Conservation (phyloP, 1,140 invertebrate genomes). For the Lethocerus indicus region DNA sequence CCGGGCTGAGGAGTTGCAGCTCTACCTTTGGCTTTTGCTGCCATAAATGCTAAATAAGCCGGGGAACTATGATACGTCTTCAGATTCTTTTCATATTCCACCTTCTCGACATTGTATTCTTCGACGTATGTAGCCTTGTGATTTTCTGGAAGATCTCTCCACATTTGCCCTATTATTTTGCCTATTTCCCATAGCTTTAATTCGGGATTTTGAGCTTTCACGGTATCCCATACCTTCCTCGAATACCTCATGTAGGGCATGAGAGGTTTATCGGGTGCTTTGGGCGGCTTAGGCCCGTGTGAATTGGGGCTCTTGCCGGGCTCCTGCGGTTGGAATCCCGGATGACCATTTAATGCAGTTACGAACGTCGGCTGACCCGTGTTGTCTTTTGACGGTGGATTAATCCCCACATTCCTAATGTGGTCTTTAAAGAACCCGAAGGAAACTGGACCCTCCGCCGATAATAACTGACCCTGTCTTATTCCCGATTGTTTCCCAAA, state of each 20-base stretch:
- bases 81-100: constrained; percentile 85
- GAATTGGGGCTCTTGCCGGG: constrained; percentile 61
- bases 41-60: constrained; percentile 83
- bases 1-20: constrained; percentile 36
- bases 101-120: constrained; percentile 95
- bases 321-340: constrained; percentile 85
- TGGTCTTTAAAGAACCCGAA: no score
- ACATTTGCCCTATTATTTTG: constrained; percentile 96
- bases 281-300: constrained; percentile 79
- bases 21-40: constrained; percentile 76
- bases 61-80: constrained; percentile 95
- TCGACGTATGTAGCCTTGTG: constrained; percentile 90
- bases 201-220: constrained; percentile 89
- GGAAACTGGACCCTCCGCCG: no score
- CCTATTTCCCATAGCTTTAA: constrained; percentile 97
- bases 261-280: constrained; percentile 90
- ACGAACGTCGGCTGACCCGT: constrained; percentile 71
- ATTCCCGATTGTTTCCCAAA: no score
- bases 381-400: no score
- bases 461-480: no score
- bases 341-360: constrained; percentile 75
- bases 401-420: no score
- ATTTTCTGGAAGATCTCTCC: constrained; percentile 82
- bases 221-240: constrained; percentile 86
- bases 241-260: constrained; percentile 99